phyloP scores from a whole-genome alignment of 2,797 vertebrate species.

The Rhodeus uyekii region DNA sequence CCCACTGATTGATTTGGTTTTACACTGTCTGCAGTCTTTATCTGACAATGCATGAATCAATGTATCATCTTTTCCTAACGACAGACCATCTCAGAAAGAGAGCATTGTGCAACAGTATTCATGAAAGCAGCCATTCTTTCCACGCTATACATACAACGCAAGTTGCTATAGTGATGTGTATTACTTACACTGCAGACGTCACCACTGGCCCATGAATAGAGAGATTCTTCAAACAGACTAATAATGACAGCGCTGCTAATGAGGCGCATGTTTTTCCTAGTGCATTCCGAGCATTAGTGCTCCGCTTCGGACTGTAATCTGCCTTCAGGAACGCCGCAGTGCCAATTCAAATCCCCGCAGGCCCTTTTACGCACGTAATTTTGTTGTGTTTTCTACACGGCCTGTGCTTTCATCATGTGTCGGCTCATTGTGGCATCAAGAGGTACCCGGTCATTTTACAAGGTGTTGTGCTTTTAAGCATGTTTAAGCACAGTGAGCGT shows the following conservation, averaged over 20 bases:
- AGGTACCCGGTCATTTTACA: neutral
- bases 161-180: neutral
- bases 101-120: neutral
- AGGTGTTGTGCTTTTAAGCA: conserved; percentile 5
- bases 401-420: conserved; percentile 18
- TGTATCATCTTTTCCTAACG: neutral
- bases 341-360: neutral
- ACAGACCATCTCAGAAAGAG: neutral
- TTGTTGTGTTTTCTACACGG: neutral
- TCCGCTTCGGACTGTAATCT: conserved; percentile 15
- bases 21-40: neutral
- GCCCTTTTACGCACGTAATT: conserved; percentile 9
- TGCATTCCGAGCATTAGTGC: neutral
- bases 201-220: neutral
- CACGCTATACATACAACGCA: too few species aligned
- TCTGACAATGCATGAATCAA: neutral
- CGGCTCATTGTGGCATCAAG: conserved; percentile 9
- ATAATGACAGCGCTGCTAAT: conserved; percentile 3
- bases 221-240: conserved; percentile 22
- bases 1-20: neutral
- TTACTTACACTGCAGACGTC: conserved; percentile 5
- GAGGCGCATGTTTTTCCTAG: conserved; percentile 7
- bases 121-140: neutral
- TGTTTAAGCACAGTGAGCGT: too few species aligned
- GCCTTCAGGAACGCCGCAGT: neutral